Base-by-base conservation (phyloP, 2,113 vertebrate species). In the Ammodytes marinus region DNA sequence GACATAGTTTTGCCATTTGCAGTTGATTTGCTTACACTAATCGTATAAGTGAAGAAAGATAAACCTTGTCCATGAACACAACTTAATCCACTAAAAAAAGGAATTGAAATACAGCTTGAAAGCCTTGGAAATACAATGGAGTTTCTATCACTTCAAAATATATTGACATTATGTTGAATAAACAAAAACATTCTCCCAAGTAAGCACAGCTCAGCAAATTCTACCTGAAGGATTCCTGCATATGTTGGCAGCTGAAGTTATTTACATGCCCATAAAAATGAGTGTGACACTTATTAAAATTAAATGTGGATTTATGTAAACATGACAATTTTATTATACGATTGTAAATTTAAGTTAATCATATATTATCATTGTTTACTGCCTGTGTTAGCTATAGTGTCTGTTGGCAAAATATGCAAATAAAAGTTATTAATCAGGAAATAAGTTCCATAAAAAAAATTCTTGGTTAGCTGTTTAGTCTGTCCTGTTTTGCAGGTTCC, bases 401-500 rank as follows among this genome's bases (percentile, higher is more conserved):
- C 12, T 67, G 10, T 46, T 45, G 2, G 35, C 49, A 50, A 15
- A 17, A 75, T 73, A 66, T 45, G 35, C 35, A 54, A 61, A 74
- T n/a, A 0, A 77, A 6, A 58, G 37, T 15, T 10, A 14, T 68
- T 42, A 67, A 63, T 70, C 2, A 35, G 27, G 1, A 69, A 57
- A 67, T 46, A 13, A 42, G 9, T 40, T 19, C 49, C 19, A 68
- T 67, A 65, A 42, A 37, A n/a, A 59, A n/a, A 54, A n/a, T 5
- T 2, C 42, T 11, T 27, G 46, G 2, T 0, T 0, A 69, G 11
- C 50, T n/a, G 45, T 69, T 76, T 64, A 63, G 52, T 43, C n/a
- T 65, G 47, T 75, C 14, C 4, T 72, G 60, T 43, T 69, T 81
- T 53, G 43, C 55, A 17, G 5, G 19, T 71, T 58, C 15, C 7